Conservation (phyloP, 2,888 invertebrate genomes). For the Nomada ferruginata region DNA sequence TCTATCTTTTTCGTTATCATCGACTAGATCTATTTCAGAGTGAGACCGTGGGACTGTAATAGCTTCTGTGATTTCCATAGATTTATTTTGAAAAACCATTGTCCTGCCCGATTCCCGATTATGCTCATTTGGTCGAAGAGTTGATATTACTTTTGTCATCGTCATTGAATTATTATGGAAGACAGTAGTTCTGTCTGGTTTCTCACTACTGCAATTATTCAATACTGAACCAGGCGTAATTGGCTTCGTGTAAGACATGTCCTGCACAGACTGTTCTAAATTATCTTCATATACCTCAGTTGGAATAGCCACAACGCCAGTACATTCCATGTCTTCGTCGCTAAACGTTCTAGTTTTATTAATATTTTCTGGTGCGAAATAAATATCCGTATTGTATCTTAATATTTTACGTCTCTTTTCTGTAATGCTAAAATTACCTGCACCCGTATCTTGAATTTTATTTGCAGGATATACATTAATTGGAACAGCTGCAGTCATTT, state of each 20-base stretch:
- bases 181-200: slow-evolving; percentile 10
- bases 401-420: background rate
- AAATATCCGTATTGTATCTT: background rate
- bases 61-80: slow-evolving; percentile 40
- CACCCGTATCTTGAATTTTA: background rate
- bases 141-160: slow-evolving; percentile 17
- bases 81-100: background rate
- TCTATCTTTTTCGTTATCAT: background rate
- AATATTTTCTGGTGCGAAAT: background rate
- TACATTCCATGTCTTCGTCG: slow-evolving; percentile 30
- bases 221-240: background rate
- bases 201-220: background rate
- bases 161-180: slow-evolving; percentile 35
- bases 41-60: background rate
- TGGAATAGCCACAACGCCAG: slow-evolving; percentile 10
- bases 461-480: background rate
- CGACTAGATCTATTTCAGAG: background rate
- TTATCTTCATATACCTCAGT: background rate
- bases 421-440: background rate
- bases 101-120: background rate
- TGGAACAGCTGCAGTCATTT: slow-evolving; percentile 29
- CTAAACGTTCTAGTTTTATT: slow-evolving; percentile 2
- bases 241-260: background rate
- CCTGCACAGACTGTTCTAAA: background rate
- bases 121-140: background rate